Evolutionary conservation across 2,113 vertebrate species (phyloP), one percentile per base, ranked within the genome.

Genomic region (Melanerpes aurifrons): DNA sequence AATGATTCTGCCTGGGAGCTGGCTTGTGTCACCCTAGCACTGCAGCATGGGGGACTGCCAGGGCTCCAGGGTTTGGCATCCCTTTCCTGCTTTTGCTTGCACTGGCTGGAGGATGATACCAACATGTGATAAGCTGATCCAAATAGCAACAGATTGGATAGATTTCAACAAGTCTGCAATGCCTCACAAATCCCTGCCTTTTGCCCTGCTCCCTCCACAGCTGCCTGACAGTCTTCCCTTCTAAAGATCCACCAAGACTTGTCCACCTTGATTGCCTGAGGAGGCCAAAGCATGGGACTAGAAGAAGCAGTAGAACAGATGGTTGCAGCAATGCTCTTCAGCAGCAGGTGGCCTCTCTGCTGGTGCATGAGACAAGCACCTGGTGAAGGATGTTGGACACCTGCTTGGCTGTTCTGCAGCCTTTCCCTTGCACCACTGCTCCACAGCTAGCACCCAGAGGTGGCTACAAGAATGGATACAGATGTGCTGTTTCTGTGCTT

Each of bases 191-290:
- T 53, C 25, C 26, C 92, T 9, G 45, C 10, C 21, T 86, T 47
- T 47, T 12, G 3, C 61, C 0, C 0, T 10, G 48, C 45, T 82
- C n/a, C 3, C 58, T 63, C 37, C 81, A 37, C 53, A 48, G 67
- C 54, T 54, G 77, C 74, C 62, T 74, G 59, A 61, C 21, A 68
- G 54, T 37, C 48, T 81, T 37, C 58, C 24, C 45, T 50, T 53
- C 61, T 43, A 10, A 66, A 37, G 58, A 6, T 53, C 77, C 58
- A 77, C 1, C 3, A 53, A 84, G 40, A 9, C 4, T 12, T 59
- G 20, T 48, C 66, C 48, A 24, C 22, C 81, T 47, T 6, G 9
- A 45, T 88, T 1, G 3, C 48, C 40, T 0, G 1, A 68, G 66
- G 50, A 92, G 12, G 31, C 64, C 63, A 68, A 92, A 58, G 35